Base-by-base conservation (phyloP, 2,888 invertebrate genomes). In the Molanna angustata region DNA sequence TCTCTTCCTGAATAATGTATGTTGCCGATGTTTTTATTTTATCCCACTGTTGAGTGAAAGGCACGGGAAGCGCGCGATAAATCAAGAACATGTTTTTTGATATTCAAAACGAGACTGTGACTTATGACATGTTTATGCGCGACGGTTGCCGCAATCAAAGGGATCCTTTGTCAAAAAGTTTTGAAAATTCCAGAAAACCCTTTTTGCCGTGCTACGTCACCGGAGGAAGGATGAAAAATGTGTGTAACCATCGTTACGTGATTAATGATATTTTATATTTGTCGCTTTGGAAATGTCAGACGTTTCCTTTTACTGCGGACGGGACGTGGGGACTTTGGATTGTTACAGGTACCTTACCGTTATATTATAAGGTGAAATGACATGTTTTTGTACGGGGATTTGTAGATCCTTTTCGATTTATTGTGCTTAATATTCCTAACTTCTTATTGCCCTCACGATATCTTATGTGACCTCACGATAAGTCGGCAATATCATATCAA, bases 61-160 rank as follows among this genome's bases (percentile, higher is more conserved):
- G 44, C 32, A 17, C 41, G 37, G 52, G 58, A 55, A 49, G 48
- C 42, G 48, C 42, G 49, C 50, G 55, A 55, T 58, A 58, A 58
- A 55, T 58, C 58, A 55, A 37, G 46, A 49, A 50, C 50, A 50
- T 50, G 52, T 58, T 54, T 48, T 52, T 52, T 52, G 47, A 55
- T 55, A 55, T 55, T 55, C 52, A 55, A 55, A 55, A 43, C 57
- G 54, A 52, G 48, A 55, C 48, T 32, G 50, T 55, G 55, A 58
- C 55, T 55, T 58, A 58, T 52, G 55, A 55, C 58, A 42, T 57
- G 57, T 57, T 57, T 57, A 57, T 57, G 45, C 49, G 54, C 40
- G 41, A 43, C 52, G 46, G 56, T 39, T 44, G 52, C 40, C 39
- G 49, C 47, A 49, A 54, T 49, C 54, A 54, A 48, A 44, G 39